A percentile compares a stretch with the other conserved stretches of the same genome.
These are phyloP conservation scores for Aromia moschata DNA, from an alignment of 2,888 invertebrate genomes.

Conservation along the genomic window DNA sequence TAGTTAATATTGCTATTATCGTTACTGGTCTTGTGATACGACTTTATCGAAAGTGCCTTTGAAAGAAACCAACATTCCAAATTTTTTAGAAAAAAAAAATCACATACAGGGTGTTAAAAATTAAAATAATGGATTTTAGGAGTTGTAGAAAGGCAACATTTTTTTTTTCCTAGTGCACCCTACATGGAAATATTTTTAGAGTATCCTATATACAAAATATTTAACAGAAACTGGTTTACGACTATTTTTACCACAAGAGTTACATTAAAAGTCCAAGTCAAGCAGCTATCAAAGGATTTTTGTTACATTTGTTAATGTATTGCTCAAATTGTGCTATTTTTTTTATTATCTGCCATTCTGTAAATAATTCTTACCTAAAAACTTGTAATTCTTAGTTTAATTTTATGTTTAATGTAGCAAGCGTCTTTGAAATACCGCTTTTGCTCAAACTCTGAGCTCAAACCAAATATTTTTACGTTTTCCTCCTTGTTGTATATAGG, in stretches of 20 bases:
- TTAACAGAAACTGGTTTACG: no score
- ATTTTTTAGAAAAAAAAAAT: no score
- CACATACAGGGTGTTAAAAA: no score
- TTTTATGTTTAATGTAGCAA: constrained; percentile 2
- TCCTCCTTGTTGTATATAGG: background rate
- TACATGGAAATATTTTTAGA: no score
- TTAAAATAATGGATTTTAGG: no score
- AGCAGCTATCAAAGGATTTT: no score
- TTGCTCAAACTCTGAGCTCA: constrained; percentile 24
- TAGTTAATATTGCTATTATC: background rate
- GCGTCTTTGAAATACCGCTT: background rate
- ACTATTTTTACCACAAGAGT: no score
- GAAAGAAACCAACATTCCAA: constrained; percentile 14
- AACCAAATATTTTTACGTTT: constrained; percentile 28
- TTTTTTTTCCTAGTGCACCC: no score
- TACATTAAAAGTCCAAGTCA: no score
- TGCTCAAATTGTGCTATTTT: constrained; percentile 22
- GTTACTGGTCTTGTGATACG: background rate
- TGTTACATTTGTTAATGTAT: background rate
- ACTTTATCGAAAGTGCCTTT: constrained; percentile 12
- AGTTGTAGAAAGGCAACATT: no score
- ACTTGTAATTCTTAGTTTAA: background rate
- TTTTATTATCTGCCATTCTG: constrained; percentile 21
- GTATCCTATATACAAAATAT: no score
- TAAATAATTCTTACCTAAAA: constrained; percentile 15